Conservation (phyloP, 2,797 vertebrate species). For the Halcyon badia region DNA sequence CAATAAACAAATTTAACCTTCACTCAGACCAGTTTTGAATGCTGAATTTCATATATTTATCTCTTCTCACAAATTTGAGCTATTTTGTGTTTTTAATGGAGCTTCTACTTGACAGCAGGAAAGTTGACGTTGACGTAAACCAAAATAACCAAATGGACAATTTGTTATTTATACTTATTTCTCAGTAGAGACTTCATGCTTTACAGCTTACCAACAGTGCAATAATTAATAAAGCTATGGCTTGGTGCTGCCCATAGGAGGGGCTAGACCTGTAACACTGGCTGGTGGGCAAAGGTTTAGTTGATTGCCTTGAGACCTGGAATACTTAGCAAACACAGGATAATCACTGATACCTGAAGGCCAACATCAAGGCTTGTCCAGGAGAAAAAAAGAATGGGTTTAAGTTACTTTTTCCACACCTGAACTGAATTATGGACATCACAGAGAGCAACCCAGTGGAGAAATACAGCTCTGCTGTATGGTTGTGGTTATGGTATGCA, state of each 20-base stretch:
- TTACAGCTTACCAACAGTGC: background rate
- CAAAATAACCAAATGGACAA: background rate
- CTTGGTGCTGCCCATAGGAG: background rate
- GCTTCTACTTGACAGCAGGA: background rate
- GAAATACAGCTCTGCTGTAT: background rate
- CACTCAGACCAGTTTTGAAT: background rate
- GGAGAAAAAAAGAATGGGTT: background rate
- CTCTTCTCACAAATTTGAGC: background rate
- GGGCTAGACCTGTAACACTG: background rate
- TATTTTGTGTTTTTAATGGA: background rate
- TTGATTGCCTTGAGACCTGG: background rate
- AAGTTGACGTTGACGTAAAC: background rate
- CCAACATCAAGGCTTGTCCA: background rate
- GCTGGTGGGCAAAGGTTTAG: background rate
- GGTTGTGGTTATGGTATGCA: background rate
- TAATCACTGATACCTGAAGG: background rate
- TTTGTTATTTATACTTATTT: background rate
- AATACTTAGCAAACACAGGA: background rate
- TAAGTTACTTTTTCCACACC: background rate
- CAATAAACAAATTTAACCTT: background rate
- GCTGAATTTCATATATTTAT: background rate
- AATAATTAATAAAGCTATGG: background rate
- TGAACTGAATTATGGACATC: background rate
- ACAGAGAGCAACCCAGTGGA: background rate
- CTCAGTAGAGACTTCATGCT: background rate